Evolutionary conservation across 37 sponge, comb jelly and placozoan genomes (phyloP), one percentile per base, ranked within the genome.

Genomic region (Halichondria panicea): DNA sequence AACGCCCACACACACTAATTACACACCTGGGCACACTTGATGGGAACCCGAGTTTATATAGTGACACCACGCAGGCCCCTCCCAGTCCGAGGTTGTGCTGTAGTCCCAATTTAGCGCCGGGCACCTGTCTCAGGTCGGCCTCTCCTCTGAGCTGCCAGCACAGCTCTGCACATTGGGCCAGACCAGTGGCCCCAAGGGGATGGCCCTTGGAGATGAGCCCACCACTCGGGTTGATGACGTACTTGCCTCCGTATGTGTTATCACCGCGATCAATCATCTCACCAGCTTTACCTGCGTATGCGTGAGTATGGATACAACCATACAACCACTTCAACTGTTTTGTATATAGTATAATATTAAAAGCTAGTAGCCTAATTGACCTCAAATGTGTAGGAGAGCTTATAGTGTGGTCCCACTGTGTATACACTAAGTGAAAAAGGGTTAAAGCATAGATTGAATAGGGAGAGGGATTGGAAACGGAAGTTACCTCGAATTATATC

Each of bases 241-340:
- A 96, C 59, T 96, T 96, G 13, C 96, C 96, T 0, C 96, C 96
- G 66, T 96, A 96, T 0, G 96, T 96, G 76, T 96, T 96, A 77
- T 96, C 91, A 11, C 96, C 96, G 1, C 85, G 76, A 52, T 96
- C 96, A 25, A 96, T 62, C 75, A 96, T 81, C 70, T 82, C 78
- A 42, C 91, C 90, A 35, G 87, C 96, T 43, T 89, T 84, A 54
- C 96, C 96, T 94, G 61, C 8, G 1, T 5, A 15, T 11, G 52
- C 11, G 52, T 48, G 15, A 48, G 11, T 48, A 15, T 11, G 15
- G 15, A n/a, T n/a, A n/a, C n/a, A n/a, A n/a, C n/a, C n/a, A n/a
- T n/a, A n/a, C n/a, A n/a, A n/a, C n/a, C n/a, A n/a, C n/a, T n/a
- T n/a, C n/a, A n/a, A n/a, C n/a, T n/a, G n/a, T n/a, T n/a, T n/a